Evolutionary conservation across 2,888 invertebrate species (phyloP), one percentile per base, ranked within the genome.

Genomic region (Enchytraeus crypticus): DNA sequence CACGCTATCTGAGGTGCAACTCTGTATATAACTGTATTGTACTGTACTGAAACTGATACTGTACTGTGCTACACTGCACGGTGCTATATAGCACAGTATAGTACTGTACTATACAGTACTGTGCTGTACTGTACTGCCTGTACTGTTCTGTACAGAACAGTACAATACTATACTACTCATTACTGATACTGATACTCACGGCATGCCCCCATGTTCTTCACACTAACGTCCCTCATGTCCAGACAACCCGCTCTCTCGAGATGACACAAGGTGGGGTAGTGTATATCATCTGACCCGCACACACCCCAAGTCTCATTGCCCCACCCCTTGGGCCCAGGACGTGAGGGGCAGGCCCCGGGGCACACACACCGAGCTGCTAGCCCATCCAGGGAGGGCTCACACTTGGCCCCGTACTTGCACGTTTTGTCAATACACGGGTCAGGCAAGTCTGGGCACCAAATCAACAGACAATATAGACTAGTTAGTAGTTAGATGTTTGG

Each of bases 301-400:
- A 92, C 85, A 1, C 89, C 86, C 59, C 85, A 82, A 38, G 88
- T 87, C 62, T 87, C 87, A 68, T 86, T 84, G 80, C 88, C 88
- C 81, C 90, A 90, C 4, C 90, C 90, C 80, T 88, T 88, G 77
- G 84, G 86, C n/a, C n/a, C n/a, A n/a, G n/a, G n/a, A n/a, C n/a
- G n/a, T n/a, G n/a, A n/a, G 59, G 88, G 88, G 76, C 91, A 91
- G 64, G 85, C 84, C 60, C 85, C 83, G 49, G 87, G 86, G 74
- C 90, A 90, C 75, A 88, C 85, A 81, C 90, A 91, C 74, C 84
- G 84, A 71, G 87, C 85, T 57, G 85, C 83, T 60, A 83, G 83
- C 43, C 89, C 90, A 79, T 89, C 88, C 59, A 80, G 74, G 26
- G 82, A 80, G 46, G 80, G 72, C 61, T 83, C 83, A 76, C 89